Percentiles rank a stretch among this genome's conserved stretches.
Conservation (phyloP, 2,113 vertebrate species). For the Acanthisitta chloris region DNA sequence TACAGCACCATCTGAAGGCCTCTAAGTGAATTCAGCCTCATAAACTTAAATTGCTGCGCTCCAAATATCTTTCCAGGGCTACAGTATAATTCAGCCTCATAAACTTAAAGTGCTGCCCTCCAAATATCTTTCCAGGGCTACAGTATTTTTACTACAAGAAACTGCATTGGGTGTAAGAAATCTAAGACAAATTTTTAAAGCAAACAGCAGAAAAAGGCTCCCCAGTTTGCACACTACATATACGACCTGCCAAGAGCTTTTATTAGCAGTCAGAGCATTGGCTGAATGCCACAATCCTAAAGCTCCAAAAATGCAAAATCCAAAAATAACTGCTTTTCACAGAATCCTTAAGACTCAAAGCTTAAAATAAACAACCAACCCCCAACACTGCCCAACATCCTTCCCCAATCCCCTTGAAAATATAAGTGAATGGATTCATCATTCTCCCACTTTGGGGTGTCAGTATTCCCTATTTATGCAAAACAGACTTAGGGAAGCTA, state of each 20-base stretch:
- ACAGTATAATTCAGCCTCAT: not conserved
- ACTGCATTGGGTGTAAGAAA: not conserved
- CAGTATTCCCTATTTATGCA: not conserved
- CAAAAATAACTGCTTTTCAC: not conserved
- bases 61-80: not conserved
- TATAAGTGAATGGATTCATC: not conserved
- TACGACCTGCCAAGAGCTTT: not conserved
- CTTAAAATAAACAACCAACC: not conserved
- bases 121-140: not conserved
- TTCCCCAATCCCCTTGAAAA: not conserved
- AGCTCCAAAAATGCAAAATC: not conserved
- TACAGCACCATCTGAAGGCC: not conserved
- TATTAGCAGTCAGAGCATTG: not conserved
- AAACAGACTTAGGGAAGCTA: not conserved
- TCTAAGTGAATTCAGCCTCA: not conserved
- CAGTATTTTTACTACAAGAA: not conserved
- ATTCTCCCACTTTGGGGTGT: not conserved
- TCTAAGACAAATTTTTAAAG: not conserved
- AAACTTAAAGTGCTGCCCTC: not conserved
- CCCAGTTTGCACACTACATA: not conserved
- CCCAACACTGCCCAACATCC: rapidly evolving
- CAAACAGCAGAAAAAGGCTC: not conserved
- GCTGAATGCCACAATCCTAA: not conserved
- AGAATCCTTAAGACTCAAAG: not conserved
- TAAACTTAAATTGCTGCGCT: not conserved